Conservation (phyloP, 1,140 invertebrate species). For the Ostrea denselamellosa region DNA sequence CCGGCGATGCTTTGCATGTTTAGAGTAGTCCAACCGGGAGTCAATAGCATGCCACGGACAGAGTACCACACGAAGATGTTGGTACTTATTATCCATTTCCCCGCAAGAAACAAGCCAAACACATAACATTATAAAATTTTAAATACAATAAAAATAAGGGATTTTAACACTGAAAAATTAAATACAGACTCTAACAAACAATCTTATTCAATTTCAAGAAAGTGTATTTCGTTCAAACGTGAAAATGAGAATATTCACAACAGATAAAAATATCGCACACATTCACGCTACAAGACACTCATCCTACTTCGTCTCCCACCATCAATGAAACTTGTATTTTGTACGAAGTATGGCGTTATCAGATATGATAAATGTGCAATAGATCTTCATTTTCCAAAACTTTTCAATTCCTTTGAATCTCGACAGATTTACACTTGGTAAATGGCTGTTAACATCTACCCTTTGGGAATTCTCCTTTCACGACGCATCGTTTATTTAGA, state of each 20-base stretch:
- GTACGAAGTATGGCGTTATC: background rate
- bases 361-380: slow-evolving; percentile 2
- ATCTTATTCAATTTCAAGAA: background rate
- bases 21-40: too few species aligned
- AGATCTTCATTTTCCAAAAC: background rate
- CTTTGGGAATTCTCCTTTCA: slow-evolving; percentile 3
- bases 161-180: background rate
- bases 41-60: too few species aligned
- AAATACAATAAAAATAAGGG: slow-evolving; percentile 14
- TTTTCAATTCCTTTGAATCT: background rate
- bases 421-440: background rate
- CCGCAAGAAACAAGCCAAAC: background rate
- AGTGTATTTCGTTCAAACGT: background rate
- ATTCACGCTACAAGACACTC: background rate
- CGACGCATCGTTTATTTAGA: background rate
- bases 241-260: background rate
- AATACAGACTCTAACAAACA: background rate
- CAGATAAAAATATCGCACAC: background rate
- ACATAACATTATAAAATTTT: background rate
- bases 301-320: background rate
- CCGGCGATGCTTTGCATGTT: background rate
- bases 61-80: background rate
- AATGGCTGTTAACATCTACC: slow-evolving; percentile 8
- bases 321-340: background rate
- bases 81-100: background rate